These are phyloP conservation scores for Drosophila pectinifera DNA, from an alignment of 1,140 invertebrate species.

Conservation along the genomic window DNA sequence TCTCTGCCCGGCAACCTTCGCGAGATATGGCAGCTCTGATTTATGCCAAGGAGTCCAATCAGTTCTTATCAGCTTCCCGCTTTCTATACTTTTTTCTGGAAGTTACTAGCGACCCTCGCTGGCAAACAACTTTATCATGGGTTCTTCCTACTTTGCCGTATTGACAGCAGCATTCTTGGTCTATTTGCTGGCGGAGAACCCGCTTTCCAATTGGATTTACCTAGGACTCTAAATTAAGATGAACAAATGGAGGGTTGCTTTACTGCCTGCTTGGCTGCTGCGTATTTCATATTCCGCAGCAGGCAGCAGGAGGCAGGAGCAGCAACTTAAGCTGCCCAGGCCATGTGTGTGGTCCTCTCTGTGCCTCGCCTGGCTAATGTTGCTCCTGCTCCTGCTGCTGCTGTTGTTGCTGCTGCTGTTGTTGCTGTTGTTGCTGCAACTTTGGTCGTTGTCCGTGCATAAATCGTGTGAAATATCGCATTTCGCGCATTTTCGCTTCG, in stretches of 20 bases:
- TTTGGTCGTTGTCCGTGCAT: slow-evolving; percentile 80
- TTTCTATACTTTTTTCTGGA: slow-evolving; percentile 5
- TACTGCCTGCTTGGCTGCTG: background rate
- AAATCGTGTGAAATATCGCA: slow-evolving; percentile 85
- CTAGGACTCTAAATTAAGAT: slow-evolving; percentile 48
- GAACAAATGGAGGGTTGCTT: slow-evolving; percentile 39
- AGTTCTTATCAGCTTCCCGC: slow-evolving; percentile 22
- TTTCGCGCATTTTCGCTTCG: slow-evolving; percentile 83
- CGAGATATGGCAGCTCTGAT: slow-evolving; percentile 23
- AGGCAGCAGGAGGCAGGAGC: slow-evolving; percentile 7
- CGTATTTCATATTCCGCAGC: slow-evolving; percentile 37
- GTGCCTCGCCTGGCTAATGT: slow-evolving; percentile 33
- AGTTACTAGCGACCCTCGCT: background rate
- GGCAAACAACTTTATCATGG: background rate
- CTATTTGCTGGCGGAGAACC: slow-evolving; percentile 7
- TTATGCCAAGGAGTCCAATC: slow-evolving; percentile 20
- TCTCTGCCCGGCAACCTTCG: slow-evolving; percentile 7
- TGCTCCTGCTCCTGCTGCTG: slow-evolving; percentile 41
- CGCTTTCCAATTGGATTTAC: slow-evolving; percentile 23
- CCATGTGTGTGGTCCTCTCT: slow-evolving; percentile 67
- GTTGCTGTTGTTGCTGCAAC: slow-evolving; percentile 55
- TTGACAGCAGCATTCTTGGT: slow-evolving; percentile 9
- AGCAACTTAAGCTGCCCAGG: slow-evolving; percentile 42
- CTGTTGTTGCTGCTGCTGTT: slow-evolving; percentile 30
- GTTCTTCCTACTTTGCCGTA: background rate